Base-by-base conservation (phyloP, 23 tunicate species). In the Corella eumyota region DNA sequence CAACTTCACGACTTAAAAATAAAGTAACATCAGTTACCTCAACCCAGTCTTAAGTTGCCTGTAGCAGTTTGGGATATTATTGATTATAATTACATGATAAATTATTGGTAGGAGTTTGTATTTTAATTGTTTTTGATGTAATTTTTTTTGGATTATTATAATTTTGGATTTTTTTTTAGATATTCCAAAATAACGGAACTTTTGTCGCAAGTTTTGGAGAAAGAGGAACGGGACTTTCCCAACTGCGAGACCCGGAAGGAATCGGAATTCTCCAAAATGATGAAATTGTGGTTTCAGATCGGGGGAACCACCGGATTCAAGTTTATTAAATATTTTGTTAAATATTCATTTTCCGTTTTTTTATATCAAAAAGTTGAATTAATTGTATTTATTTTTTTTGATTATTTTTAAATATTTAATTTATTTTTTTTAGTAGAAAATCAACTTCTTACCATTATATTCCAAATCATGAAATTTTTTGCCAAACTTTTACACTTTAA, bases 261-360 rank as follows among this genome's bases (percentile, higher is more conserved):
- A 34, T 72, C n/a, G 47, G 52, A 20, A 47, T 72, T 47, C 78
- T 72, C 0, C 25, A 49, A 33, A 49, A 61, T 60, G 50, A 44
- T 20, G 78, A 61, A 32, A 61, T 72, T 30, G 78, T 47, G 23
- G 46, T 72, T 4, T 49, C 69, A 48, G 78, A 72, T 36, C 68
- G 78, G 22, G 78, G 62, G 48, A 72, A 72, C 35, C 78, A 72
- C 50, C 50, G 78, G 17, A 61, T 72, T 9, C 78, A 72, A 46
- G 7, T 72, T 23, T 72, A 61, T 45, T 69, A 34, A 40, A 15
- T 19, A n/a, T n/a, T n/a, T n/a, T n/a, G n/a, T n/a, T n/a, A n/a
- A n/a, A n/a, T n/a, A n/a, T n/a, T n/a, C n/a, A n/a, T n/a, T n/a
- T n/a, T n/a, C n/a, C n/a, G n/a, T n/a, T n/a, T n/a, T n/a, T n/a